Base-by-base conservation (phyloP, 2,797 vertebrate genomes). In the Percopsis omiscomaycus region DNA sequence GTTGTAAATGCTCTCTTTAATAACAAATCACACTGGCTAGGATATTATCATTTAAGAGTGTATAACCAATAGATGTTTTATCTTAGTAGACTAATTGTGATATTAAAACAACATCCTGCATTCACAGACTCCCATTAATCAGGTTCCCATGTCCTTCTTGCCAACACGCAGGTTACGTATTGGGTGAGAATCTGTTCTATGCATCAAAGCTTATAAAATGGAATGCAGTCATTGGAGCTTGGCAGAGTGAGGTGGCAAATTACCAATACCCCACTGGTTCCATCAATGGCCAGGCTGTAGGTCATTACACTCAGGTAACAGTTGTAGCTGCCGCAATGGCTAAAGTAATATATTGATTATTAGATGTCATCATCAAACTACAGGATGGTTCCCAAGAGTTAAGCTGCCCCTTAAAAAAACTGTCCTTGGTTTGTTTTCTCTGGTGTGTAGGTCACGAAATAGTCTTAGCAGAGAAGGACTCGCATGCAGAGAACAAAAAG, bases 251-350 rank as follows among this genome's bases (percentile, higher is more conserved):
- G 81, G 81, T 73, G n/a, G 2, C n/a, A 0, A 1, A 47, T 67
- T 92, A 80, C 77, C 0, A 2, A 2, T 92, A 81, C 45, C 85
- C 89, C 55, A 63, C 0, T 0, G 79, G 71, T 61, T 90, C 89
- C 1, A 32, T 0, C 3, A 80, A 86, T 0, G 76, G 79, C 1
- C 0, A 50, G 0, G 0, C 6, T 0, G 54, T 49, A 0, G 89
- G 90, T 42, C 92, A 93, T 81, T 92, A 91, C 76, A 92, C 89
- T 5, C 92, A 93, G 91, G 92, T 93, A 80, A 58, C 15, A 44
- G 29, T 9, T 11, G 16, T 8, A 10, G 9, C 9, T 6, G 29
- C 49, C 42, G 6, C 13, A 6, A 12, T 55, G 53, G 14, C 5
- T 14, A 48, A 13, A n/a, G 13, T n/a, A 48, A 48, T 48, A 4